These are phyloP conservation scores for Yponomeuta sedellus DNA, from an alignment of 2,888 invertebrate genomes.

Conservation along the genomic window DNA sequence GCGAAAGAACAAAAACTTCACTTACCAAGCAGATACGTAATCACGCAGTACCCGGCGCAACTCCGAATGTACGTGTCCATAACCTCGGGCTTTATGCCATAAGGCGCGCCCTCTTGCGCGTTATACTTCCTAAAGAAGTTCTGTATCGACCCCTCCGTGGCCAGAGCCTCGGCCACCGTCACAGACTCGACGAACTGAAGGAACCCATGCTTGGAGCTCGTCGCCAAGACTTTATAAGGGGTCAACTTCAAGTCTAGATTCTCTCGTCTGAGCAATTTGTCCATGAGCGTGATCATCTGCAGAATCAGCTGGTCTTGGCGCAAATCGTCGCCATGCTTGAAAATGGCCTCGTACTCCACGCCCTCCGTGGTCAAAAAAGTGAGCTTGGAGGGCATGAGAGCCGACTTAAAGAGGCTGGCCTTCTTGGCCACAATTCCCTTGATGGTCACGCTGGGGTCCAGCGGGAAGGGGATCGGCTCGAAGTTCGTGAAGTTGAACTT, in stretches of 20 bases:
- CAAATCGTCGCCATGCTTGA: slow-evolving; percentile 98
- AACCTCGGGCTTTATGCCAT: slow-evolving; percentile 93
- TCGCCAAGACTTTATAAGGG: slow-evolving; percentile 95
- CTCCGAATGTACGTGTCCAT: slow-evolving; percentile 98
- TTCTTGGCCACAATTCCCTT: slow-evolving; percentile 92
- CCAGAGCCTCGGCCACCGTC: slow-evolving; percentile 93
- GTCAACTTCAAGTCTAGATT: slow-evolving; percentile 97
- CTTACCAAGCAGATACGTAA: slow-evolving; percentile 92
- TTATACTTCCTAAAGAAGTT: slow-evolving; percentile 95
- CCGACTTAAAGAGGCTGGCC: slow-evolving; percentile 96
- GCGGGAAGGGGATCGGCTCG: slow-evolving; percentile 94
- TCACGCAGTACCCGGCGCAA: slow-evolving; percentile 98
- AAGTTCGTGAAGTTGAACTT: slow-evolving; percentile 93
- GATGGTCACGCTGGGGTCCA: slow-evolving; percentile 94
- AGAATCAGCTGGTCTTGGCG: slow-evolving; percentile 98
- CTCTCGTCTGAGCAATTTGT: slow-evolving; percentile 93
- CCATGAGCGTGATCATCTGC: slow-evolving; percentile 99
- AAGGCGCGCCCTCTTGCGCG: slow-evolving; percentile 90
- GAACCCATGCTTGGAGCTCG: slow-evolving; percentile 96
- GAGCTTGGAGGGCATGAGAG: slow-evolving; percentile 94
- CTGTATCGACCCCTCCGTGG: slow-evolving; percentile 91
- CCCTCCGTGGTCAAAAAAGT: slow-evolving; percentile 90
- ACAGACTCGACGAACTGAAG: slow-evolving; percentile 96
- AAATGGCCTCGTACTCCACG: slow-evolving; percentile 94
- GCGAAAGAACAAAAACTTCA: slow-evolving; percentile 13